Evolutionary conservation across 2,113 vertebrate genomes (phyloP).

Genomic region (Gnathonemus longibarbis): DNA sequence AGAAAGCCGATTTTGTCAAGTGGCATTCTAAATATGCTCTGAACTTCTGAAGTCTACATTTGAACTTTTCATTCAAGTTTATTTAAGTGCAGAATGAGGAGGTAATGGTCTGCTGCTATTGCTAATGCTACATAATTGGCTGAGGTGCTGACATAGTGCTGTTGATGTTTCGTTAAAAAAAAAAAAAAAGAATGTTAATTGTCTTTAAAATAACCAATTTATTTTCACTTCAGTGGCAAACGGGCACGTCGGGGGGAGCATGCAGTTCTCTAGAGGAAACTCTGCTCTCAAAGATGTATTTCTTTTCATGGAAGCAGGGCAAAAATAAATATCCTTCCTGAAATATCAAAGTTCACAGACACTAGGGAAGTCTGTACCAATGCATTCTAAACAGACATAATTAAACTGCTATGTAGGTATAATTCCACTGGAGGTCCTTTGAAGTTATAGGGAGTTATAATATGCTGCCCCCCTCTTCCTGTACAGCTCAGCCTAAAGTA

Average conservation of each 20-base stretch:
- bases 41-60: background rate
- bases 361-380: background rate
- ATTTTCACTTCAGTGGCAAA: background rate
- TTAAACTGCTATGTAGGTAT: background rate
- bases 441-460: background rate
- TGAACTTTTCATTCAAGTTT: background rate
- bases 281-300: background rate
- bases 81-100: background rate
- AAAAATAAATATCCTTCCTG: conserved; percentile 4
- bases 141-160: conserved; percentile 3
- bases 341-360: background rate
- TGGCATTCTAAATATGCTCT: background rate
- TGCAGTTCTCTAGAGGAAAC: background rate
- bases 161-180: conserved; percentile 1
- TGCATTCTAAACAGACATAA: background rate
- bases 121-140: conserved; percentile 5
- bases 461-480: background rate
- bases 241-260: background rate
- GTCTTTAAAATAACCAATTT: conserved; percentile 19
- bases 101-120: conserved; percentile 9
- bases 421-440: background rate
- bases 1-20: conserved; percentile 7
- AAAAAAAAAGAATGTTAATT: conserved; percentile 13
- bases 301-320: background rate
- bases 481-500: background rate